Conservation (phyloP, 1,140 invertebrate genomes). For the Parapsyche elsis region DNA sequence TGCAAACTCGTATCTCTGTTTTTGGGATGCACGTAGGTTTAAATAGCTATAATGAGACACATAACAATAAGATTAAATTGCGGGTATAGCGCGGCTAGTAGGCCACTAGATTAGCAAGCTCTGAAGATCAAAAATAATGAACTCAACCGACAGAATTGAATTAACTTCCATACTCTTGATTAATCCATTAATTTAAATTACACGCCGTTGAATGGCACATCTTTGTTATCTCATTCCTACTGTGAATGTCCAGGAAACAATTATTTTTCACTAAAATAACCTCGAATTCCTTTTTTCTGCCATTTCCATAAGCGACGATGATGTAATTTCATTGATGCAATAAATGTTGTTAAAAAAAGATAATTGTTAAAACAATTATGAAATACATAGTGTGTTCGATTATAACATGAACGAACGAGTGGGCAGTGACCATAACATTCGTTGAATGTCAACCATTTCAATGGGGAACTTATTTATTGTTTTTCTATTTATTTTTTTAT, state of each 20-base stretch:
- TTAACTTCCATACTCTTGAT: too few species aligned
- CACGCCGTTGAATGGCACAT: too few species aligned
- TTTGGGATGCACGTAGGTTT: slow-evolving; percentile 18
- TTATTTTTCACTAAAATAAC: too few species aligned
- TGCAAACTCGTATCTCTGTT: background rate
- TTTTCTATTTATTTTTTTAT: background rate
- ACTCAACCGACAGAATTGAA: too few species aligned
- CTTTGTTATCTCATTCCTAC: too few species aligned
- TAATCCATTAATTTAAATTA: too few species aligned
- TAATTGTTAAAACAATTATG: slow-evolving; percentile 17
- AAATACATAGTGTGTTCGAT: background rate
- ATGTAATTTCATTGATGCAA: slow-evolving; percentile 23
- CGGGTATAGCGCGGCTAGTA: too few species aligned
- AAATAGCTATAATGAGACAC: slow-evolving; percentile 5
- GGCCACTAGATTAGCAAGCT: too few species aligned
- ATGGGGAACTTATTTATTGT: background rate
- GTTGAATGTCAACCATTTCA: slow-evolving; percentile 23
- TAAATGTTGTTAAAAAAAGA: slow-evolving; percentile 8
- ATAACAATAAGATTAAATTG: background rate
- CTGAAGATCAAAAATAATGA: too few species aligned
- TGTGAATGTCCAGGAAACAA: too few species aligned
- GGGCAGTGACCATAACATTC: slow-evolving; percentile 33
- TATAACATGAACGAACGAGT: background rate
- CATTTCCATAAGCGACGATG: background rate
- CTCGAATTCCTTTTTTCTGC: too few species aligned